A percentile compares a stretch with the other conserved stretches of the same genome.
These are phyloP conservation scores for Drosophila sordidula DNA, from an alignment of 2,888 invertebrate genomes.

Conservation along the genomic window DNA sequence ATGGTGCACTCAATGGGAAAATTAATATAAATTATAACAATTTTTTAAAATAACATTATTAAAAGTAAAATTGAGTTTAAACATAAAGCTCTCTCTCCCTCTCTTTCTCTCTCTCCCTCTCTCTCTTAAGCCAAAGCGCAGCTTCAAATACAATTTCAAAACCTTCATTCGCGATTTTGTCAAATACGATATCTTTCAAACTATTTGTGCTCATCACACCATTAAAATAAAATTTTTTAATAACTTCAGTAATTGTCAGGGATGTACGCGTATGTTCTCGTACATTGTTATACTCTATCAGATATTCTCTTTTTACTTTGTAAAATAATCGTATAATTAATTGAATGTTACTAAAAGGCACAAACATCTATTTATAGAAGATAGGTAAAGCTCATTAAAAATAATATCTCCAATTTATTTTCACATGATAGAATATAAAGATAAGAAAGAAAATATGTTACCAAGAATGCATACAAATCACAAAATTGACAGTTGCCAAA, in stretches of 20 bases:
- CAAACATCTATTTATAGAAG: background rate
- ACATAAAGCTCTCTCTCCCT: background rate
- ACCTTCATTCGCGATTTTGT: slow-evolving; percentile 3
- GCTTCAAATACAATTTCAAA: background rate
- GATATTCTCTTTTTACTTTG: background rate
- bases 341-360: background rate
- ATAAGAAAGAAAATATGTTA: too few relatives aligned
- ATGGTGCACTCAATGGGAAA: too few relatives aligned
- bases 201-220: slow-evolving; percentile 2
- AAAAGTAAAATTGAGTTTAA: background rate
- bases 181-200: background rate
- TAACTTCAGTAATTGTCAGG: background rate
- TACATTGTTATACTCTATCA: background rate
- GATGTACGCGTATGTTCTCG: background rate
- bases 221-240: slow-evolving; percentile 9
- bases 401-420: too few relatives aligned
- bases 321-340: background rate
- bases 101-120: background rate
- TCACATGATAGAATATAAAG: too few relatives aligned
- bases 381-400: background rate
- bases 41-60: background rate
- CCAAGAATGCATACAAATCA: too few relatives aligned
- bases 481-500: too few relatives aligned
- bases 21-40: too few relatives aligned
- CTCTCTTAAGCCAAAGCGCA: background rate